Percentiles rank a stretch among this genome's conserved stretches.
Conservation (phyloP, 2,888 invertebrate species). For the Meandrusa payeni region DNA sequence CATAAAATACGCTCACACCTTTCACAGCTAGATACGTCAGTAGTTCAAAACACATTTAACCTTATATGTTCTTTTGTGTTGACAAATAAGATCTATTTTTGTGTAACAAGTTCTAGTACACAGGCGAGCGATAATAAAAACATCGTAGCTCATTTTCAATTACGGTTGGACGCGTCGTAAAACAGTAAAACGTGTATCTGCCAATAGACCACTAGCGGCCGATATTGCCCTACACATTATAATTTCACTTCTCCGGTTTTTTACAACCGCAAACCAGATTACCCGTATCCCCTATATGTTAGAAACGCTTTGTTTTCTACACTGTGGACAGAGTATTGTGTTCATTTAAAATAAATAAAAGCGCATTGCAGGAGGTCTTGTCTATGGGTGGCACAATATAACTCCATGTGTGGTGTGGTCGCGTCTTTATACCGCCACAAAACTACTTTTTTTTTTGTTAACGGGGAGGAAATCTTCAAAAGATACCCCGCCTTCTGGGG, state of each 20-base stretch:
- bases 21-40: not conserved
- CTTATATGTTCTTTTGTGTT: not conserved
- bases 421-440: no score
- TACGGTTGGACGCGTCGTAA: conserved; percentile 42
- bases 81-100: not conserved
- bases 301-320: conserved; percentile 38
- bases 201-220: conserved; percentile 36
- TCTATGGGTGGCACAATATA: conserved; percentile 18
- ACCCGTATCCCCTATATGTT: conserved; percentile 70
- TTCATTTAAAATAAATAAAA: conserved; percentile 24
- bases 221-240: conserved; percentile 38
- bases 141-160: conserved; percentile 43
- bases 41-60: not conserved
- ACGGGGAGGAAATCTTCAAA: no score
- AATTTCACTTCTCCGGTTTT: conserved; percentile 33
- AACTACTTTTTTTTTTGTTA: no score
- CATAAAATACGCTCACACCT: conserved; percentile 11
- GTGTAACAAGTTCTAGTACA: not conserved
- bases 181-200: conserved; percentile 31
- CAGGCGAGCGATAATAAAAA: conserved; percentile 27
- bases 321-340: conserved; percentile 29
- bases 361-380: conserved; percentile 23
- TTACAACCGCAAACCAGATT: conserved; percentile 63
- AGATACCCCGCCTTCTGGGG: no score
- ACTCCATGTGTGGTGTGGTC: conserved; percentile 7